These are phyloP conservation scores for Fabriciana adippe DNA, from an alignment of 2,888 invertebrate species.

Conservation along the genomic window DNA sequence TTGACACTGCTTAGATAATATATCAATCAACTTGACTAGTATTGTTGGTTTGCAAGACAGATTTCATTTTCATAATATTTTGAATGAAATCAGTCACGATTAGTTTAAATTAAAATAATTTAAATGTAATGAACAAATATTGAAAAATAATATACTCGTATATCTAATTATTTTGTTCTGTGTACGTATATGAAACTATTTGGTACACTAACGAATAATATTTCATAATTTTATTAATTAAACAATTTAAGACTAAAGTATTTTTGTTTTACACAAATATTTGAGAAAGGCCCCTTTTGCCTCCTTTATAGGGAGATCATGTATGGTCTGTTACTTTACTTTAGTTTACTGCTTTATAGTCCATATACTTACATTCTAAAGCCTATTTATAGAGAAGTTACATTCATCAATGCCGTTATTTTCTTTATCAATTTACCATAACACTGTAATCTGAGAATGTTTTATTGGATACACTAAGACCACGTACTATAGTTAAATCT, in stretches of 20 bases:
- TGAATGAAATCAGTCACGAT: conserved; percentile 27
- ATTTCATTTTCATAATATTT: conserved; percentile 21
- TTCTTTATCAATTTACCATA: conserved; percentile 20
- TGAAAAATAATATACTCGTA: too few species aligned
- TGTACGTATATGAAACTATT: too few species aligned
- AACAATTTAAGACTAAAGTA: too few species aligned
- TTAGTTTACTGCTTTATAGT: too few species aligned
- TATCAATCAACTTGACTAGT: conserved; percentile 30
- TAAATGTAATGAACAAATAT: neutral
- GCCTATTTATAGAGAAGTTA: conserved; percentile 1
- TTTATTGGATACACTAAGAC: conserved; percentile 25
- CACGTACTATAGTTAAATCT: conserved; percentile 40
- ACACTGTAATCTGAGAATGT: conserved; percentile 16
- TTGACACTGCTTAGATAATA: conserved; percentile 27
- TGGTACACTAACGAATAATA: too few species aligned
- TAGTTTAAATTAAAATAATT: conserved; percentile 2
- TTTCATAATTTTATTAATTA: too few species aligned
- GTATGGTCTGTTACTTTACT: too few species aligned
- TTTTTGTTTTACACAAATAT: too few species aligned
- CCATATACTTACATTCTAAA: neutral
- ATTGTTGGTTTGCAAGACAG: conserved; percentile 23
- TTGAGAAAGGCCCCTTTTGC: too few species aligned
- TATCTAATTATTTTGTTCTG: too few species aligned
- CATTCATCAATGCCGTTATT: conserved; percentile 7
- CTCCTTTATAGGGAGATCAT: too few species aligned